A percentile compares a stretch with the other conserved stretches of the same genome.
These are phyloP conservation scores for Odontamblyopus rebecca DNA, from an alignment of 2,797 vertebrate genomes.

Conservation along the genomic window DNA sequence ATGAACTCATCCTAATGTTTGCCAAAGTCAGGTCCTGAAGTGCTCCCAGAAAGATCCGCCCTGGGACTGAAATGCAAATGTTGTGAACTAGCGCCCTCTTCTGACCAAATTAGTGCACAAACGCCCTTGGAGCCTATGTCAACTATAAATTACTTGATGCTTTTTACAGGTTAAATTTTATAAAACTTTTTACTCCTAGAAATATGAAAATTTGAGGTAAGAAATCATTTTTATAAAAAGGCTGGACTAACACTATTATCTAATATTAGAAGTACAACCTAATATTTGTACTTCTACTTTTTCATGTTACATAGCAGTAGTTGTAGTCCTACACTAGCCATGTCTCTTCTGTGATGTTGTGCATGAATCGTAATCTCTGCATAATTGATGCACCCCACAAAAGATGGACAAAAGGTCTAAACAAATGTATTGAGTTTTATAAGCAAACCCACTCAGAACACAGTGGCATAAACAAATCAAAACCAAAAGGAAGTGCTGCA, in stretches of 20 bases:
- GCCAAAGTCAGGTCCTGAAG: slow-evolving; percentile 30
- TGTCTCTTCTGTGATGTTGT: background rate
- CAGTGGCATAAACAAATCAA: slow-evolving; percentile 10
- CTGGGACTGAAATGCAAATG: background rate
- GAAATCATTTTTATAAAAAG: no score
- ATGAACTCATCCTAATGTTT: slow-evolving; percentile 43
- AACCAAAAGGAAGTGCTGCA: slow-evolving; percentile 14
- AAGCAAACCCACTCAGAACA: background rate
- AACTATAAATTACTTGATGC: no score
- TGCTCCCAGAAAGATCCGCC: background rate
- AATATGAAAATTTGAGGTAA: no score
- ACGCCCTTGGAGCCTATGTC: background rate
- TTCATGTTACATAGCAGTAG: background rate
- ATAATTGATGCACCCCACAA: background rate
- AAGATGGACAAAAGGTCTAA: background rate
- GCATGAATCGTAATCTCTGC: background rate
- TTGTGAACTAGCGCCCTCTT: slow-evolving; percentile 33
- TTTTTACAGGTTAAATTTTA: no score
- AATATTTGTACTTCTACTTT: background rate
- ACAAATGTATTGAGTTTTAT: slow-evolving; percentile 1
- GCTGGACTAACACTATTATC: no score
- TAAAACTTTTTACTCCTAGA: background rate
- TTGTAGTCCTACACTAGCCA: background rate
- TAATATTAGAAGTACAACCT: background rate
- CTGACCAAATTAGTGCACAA: background rate